Evolutionary conservation across 2,797 vertebrate species (phyloP), one percentile per base, ranked within the genome.

Genomic region (Passerculus sandwichensis): DNA sequence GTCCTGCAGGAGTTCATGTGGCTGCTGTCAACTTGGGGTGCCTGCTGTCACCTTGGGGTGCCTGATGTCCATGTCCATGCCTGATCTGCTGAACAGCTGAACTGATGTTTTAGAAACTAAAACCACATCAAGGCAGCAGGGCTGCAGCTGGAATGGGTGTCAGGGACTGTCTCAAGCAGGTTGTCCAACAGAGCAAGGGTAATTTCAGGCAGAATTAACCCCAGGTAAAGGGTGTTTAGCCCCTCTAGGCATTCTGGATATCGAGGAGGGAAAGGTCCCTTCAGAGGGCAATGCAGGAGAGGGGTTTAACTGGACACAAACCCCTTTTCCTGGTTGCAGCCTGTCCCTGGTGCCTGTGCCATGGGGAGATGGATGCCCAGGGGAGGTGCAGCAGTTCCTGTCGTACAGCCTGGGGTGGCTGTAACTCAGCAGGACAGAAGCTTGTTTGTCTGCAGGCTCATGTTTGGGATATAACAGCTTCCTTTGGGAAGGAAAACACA

Each of bases 401-500:
- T 84, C 13, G 1, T 36, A 21, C 60, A 91, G 66, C 80, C 78
- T 82, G 65, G 76, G 70, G 88, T 81, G 76, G 38, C 64, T 93
- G 79, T 94, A 93, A 70, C 66, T 67, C 89, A 88, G 92, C 82
- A 81, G 82, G 87, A 76, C 48, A 48, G 47, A 53, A 44, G 23
- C 59, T 81, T 92, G 66, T 93, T 88, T 86, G 70, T 83, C 74
- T 86, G 85, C 85, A 90, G 88, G 70, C 79, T 88, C 60, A 3
- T 61, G 72, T 86, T 73, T 86, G 94, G 93, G 79, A 85, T 40
- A 19, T 47, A 79, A 84, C 59, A 73, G 64, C 74, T 88, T 88
- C 80, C 77, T 93, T 64, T 84, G 85, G 94, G 79, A 93, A 90
- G 56, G 42, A 57, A 92, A 95, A 73, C 22, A 54, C 47, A 85